These are phyloP conservation scores for Portevinia maculata DNA, from an alignment of 2,888 invertebrate genomes.

Conservation along the genomic window DNA sequence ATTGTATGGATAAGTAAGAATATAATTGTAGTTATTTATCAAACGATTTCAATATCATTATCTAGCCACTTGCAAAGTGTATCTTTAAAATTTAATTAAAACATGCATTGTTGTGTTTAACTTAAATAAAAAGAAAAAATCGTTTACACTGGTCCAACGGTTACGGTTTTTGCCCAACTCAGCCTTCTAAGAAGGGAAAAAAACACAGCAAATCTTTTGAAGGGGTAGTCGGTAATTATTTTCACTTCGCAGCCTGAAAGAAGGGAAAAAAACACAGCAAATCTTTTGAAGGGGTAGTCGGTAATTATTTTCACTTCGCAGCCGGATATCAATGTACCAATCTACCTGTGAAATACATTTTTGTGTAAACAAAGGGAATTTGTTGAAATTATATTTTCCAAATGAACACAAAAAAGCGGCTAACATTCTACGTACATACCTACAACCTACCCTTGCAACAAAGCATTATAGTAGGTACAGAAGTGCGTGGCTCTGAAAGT, in stretches of 20 bases:
- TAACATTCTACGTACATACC: background rate
- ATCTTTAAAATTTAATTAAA: too few relatives aligned
- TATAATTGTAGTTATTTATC: too few relatives aligned
- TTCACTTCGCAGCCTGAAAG: constrained; percentile 55
- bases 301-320: constrained; percentile 72
- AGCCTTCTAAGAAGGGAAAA: constrained; percentile 29
- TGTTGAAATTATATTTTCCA: constrained; percentile 71
- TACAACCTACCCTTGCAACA: constrained; percentile 51
- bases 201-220: constrained; percentile 68
- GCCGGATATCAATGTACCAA: constrained; percentile 74
- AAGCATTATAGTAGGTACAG: constrained; percentile 70
- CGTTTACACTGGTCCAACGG: too few relatives aligned
- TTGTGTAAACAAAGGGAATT: constrained; percentile 72
- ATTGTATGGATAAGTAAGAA: too few relatives aligned
- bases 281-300: constrained; percentile 68
- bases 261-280: constrained; percentile 48
- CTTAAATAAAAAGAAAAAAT: too few relatives aligned
- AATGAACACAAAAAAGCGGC: constrained; percentile 59
- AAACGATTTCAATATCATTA: too few relatives aligned
- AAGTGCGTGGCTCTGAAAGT: constrained; percentile 71
- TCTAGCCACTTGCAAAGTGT: too few relatives aligned
- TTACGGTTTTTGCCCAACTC: too few relatives aligned
- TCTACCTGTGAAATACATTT: constrained; percentile 71
- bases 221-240: constrained; percentile 67
- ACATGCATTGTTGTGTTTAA: too few relatives aligned